Base-by-base conservation (phyloP, 1,140 invertebrate species). In the Apolygus lucorum region DNA sequence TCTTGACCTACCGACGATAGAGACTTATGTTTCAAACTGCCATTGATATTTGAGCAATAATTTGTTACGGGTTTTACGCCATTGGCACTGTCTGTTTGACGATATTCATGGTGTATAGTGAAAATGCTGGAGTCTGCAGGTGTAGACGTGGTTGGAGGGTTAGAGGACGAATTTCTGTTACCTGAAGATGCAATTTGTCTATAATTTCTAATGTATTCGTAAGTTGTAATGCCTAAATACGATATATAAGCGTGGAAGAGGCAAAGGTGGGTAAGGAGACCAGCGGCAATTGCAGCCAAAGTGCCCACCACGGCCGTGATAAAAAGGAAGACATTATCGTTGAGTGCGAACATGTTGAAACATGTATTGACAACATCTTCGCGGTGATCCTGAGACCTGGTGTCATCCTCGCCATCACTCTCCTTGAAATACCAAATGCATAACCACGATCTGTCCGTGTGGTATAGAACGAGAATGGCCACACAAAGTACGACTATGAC, bases 171-270 rank as follows among this genome's bases (percentile, higher is more conserved):
- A 34, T 69, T 59, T 59, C 71, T 28, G 62, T 70, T 70, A 64
- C 65, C 52, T 67, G 69, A 52, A 14, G 68, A 71, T 52, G 72
- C 63, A 49, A 73, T 63, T 42, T 73, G 68, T 2, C 86, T 78
- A 74, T 87, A 85, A 67, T 83, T 85, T 1, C 86, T 77, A 52
- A 92, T 88, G 77, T 94, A 96, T 77, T 95, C 93, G 78, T 94
- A 96, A 0, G 93, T 96, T 2, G 92, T 94, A 21, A 95, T 79
- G 0, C 92, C 92, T 67, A 92, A 79, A 71, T 87, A 85, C 8
- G 88, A 88, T 76, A 94, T 92, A 78, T 94, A 95, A 54, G 92
- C 86, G 79, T 95, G 92, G 79, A 95, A 95, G 77, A 90, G 88
- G 76, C 91, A 91, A 25, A 98, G 82, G 81, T 98, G 94, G 22